A percentile compares a stretch with the other conserved stretches of the same genome.
phyloP scores from a whole-genome alignment of 2,888 invertebrate genomes.

The Empis livida region DNA sequence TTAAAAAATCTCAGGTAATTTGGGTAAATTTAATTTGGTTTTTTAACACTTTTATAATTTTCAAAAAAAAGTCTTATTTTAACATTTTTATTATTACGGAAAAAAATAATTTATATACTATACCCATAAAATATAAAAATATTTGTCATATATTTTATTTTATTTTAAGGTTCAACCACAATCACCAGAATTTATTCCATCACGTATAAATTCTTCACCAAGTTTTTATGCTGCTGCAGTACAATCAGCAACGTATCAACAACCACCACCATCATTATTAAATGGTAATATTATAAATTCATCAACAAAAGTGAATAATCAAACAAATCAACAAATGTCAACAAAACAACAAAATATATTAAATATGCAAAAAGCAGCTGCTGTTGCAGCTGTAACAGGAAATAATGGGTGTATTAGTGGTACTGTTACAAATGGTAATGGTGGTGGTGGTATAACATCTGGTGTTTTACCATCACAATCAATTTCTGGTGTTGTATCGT shows the following conservation, averaged over 20 bases:
- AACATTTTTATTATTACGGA: too few species aligned
- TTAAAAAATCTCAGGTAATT: constrained; percentile 36
- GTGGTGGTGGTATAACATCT: too few species aligned
- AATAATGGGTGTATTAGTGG: background rate
- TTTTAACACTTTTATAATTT: too few species aligned
- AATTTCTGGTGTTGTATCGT: constrained; percentile 19
- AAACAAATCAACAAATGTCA: constrained; percentile 23
- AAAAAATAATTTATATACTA: too few species aligned
- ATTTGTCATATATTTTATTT: constrained; percentile 1
- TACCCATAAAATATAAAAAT: too few species aligned
- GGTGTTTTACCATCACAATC: constrained; percentile 18
- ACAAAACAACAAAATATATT: constrained; percentile 19
- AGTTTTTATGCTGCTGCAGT: constrained; percentile 26
- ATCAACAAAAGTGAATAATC: constrained; percentile 13
- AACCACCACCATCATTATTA: constrained; percentile 10
- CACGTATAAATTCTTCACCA: constrained; percentile 32
- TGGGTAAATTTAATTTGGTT: background rate
- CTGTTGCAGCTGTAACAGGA: constrained; percentile 24
- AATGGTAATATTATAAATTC: constrained; percentile 9
- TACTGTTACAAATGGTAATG: background rate
- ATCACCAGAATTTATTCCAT: constrained; percentile 43
- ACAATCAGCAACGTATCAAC: constrained; percentile 14
- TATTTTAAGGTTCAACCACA: constrained; percentile 38
- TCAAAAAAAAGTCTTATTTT: too few species aligned
- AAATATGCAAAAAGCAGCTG: constrained; percentile 25